A percentile compares a stretch with the other conserved stretches of the same genome.
Conservation (phyloP, 2,797 vertebrate genomes). For the Clarias laeviceps region DNA sequence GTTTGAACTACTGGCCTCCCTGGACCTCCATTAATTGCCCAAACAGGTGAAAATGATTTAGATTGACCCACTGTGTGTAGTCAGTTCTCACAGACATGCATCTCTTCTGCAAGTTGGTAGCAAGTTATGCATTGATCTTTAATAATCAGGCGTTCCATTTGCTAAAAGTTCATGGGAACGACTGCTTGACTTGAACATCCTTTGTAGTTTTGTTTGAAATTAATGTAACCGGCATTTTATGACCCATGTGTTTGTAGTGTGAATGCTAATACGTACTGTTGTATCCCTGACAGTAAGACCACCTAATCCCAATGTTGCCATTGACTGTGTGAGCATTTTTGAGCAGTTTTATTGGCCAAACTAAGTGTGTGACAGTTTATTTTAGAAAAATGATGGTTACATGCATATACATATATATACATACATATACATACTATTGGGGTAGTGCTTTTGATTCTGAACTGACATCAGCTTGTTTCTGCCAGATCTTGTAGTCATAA, state of each 20-base stretch:
- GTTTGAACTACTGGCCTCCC: too few species aligned
- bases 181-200: too few species aligned
- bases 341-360: neutral
- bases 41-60: too few species aligned
- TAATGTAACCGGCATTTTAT: constrained; percentile 38
- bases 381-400: neutral
- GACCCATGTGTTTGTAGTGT: neutral
- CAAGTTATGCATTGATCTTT: too few species aligned
- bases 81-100: too few species aligned
- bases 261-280: neutral
- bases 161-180: too few species aligned
- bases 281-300: neutral
- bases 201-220: neutral
- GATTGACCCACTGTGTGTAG: too few species aligned
- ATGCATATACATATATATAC: neutral
- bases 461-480: neutral
- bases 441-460: neutral
- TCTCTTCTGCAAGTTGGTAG: too few species aligned
- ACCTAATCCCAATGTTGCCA: neutral
- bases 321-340: neutral
- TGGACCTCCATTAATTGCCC: too few species aligned
- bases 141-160: too few species aligned
- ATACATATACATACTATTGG: neutral
- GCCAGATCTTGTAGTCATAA: neutral
- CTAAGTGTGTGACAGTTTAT: neutral